Base-by-base conservation (phyloP, 2,797 vertebrate genomes). In the Enteromius thamalakanensis region DNA sequence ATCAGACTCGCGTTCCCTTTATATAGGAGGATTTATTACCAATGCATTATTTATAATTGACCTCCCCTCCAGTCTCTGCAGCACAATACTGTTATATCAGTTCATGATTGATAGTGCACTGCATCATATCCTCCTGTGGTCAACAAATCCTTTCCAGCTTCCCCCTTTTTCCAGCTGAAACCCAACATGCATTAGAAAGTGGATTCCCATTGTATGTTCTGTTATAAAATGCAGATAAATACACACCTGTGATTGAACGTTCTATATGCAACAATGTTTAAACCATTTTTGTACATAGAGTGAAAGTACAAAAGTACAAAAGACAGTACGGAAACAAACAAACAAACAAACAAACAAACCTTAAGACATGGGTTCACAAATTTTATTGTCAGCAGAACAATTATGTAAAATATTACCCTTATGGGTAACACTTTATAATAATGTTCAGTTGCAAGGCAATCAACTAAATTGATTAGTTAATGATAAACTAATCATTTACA, bases 41-140 rank as follows among this genome's bases (percentile, higher is more conserved):
- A 53, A 55, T 68, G 78, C 78, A 69, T 80, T 80, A 80, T 80
- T 69, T 68, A 80, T 80, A 68, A 80, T 80, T 80, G 78, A 80
- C 78, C 78, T 68, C 49, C 64, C 62, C 62, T 79, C 76, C 26
- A 51, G 76, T 78, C 21, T 42, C 65, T 80, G 65, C 64, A 69
- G 64, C 65, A 69, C 47, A 80, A 80, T 80, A 42, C 64, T 53
- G 32, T 80, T 80, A 68, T 68, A 80, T 69, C 76, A 80, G 49
- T 68, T 69, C n/a, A 80, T 53, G 78, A 80, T 69, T 80, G 64
- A 80, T 80, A 26, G 78, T 3, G 4, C 32, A 53, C 34, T 68
- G 64, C 40, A 65, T 78, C 40, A 65, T 65, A 49, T 78, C 60
- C 60, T 80, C 78, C 64, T 80, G 76, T 78, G 58, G 58, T 47